Conservation (phyloP, 1,140 invertebrate species). For the Coptotermes formosanus region DNA sequence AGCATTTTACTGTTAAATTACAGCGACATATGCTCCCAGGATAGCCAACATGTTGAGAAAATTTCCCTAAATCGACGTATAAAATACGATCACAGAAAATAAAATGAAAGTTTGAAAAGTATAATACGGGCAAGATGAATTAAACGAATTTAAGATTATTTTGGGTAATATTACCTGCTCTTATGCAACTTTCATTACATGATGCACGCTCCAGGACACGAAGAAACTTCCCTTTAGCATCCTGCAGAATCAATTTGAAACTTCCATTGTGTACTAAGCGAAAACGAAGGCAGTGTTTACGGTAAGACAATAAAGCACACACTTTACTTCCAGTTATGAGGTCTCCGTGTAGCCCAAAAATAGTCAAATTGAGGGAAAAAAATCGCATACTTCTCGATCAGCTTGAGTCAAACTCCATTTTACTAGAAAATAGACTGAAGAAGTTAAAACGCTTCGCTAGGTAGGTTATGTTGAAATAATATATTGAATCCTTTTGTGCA, state of each 20-base stretch:
- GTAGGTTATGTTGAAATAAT: not conserved
- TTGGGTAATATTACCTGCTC: no score
- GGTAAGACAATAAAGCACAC: not conserved
- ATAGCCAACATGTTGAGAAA: not conserved
- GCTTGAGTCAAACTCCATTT: constrained; percentile 1
- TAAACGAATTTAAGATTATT: not conserved
- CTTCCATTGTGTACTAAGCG: not conserved
- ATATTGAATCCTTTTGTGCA: not conserved
- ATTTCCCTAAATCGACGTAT: not conserved
- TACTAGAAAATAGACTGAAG: not conserved
- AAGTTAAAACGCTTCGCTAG: not conserved
- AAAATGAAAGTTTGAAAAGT: not conserved
- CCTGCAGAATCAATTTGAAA: not conserved
- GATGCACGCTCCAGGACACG: not conserved
- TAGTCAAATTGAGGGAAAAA: not conserved
- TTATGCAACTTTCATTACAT: no score
- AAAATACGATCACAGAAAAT: not conserved
- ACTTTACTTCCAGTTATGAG: not conserved
- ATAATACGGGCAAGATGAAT: not conserved
- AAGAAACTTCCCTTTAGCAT: not conserved
- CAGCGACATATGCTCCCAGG: not conserved
- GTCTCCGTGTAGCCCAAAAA: not conserved
- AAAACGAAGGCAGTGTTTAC: not conserved
- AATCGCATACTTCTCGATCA: constrained; percentile 5
- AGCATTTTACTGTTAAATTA: not conserved